Percentiles rank a stretch among this genome's conserved stretches.
These are phyloP conservation scores for Calameuta filiformis DNA, from an alignment of 2,888 invertebrate species.

Conservation along the genomic window DNA sequence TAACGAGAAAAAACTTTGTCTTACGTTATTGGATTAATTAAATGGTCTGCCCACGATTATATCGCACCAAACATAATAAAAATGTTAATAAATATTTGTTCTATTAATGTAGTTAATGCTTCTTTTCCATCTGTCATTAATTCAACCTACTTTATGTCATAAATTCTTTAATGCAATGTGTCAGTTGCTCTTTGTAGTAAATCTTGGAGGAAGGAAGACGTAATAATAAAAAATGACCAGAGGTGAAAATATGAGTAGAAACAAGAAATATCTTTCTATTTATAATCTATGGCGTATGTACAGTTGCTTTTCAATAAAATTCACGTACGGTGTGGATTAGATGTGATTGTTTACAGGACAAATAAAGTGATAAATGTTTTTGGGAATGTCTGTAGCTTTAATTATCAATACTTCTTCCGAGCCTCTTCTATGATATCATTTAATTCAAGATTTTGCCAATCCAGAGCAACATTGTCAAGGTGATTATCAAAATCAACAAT, in stretches of 20 bases:
- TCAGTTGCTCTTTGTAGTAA: not conserved
- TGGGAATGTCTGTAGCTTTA: not conserved
- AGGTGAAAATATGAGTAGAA: constrained; percentile 15
- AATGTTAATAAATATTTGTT: not conserved
- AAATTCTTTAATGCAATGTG: not conserved
- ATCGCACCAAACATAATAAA: not conserved
- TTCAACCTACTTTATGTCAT: not conserved
- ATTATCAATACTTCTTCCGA: constrained; percentile 36
- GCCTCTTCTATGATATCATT: constrained; percentile 71
- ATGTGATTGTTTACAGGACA: not conserved
- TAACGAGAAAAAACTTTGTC: constrained; percentile 8
- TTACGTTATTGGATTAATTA: constrained; percentile 4
- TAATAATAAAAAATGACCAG: not conserved
- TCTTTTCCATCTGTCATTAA: not conserved
- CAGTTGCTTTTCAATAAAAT: constrained; percentile 34
- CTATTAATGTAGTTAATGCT: not conserved
- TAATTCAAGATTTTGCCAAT: constrained; percentile 86
- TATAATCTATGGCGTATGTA: constrained; percentile 40
- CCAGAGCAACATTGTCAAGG: constrained; percentile 87
- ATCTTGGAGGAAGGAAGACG: not conserved
- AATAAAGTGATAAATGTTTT: constrained; percentile 2
- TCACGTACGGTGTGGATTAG: constrained; percentile 9
- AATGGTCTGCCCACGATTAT: not conserved
- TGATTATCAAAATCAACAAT: constrained; percentile 98
- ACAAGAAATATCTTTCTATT: constrained; percentile 32